Base-by-base conservation (phyloP, 2,797 vertebrate species). In the Sebastes ruberrimus region DNA sequence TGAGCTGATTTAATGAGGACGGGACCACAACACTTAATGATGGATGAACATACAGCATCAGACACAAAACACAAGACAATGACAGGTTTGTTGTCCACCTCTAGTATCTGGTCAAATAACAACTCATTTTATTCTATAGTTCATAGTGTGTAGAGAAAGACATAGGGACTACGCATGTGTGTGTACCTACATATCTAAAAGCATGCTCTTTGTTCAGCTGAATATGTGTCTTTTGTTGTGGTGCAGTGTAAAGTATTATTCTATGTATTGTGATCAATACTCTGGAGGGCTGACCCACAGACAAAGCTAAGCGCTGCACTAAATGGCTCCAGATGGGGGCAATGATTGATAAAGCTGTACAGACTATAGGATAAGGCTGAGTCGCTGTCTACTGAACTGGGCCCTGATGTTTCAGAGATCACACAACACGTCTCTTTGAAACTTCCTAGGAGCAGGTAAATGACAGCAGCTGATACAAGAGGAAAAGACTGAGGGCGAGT, bases 401-500 rank as follows among this genome's bases (percentile, higher is more conserved):
- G 65, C 68, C 68, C 68, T 61, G 67, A 33, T 69, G 77, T 79
- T 61, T 83, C 46, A 74, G 78, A 72, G 52, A 52, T 83, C 72
- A 73, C 66, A 86, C 57, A 56, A 61, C 68, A 56, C 55, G 14
- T 71, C 76, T 76, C 62, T 71, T 10, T 81, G 38, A 71, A 57
- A 78, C 38, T 28, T 80, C 71, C 61, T 53, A 75, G 38, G 62
- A 88, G 82, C 76, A 86, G 71, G 62, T 77, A 83, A 83, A 92
- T 90, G 87, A 89, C 86, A 93, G 89, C 84, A 73, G 86, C 83
- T 84, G 85, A 93, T 85, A 93, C 76, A 88, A 91, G 83, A 89
- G 85, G 86, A 93, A 88, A 90, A 92, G 87, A 91, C 91, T 92
- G 89, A 88, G 84, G 92, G 89, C 81, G 85, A 91, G 94, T 96